Evolutionary conservation across 2,888 invertebrate genomes (phyloP).

Genomic region (Drosophila dives): DNA sequence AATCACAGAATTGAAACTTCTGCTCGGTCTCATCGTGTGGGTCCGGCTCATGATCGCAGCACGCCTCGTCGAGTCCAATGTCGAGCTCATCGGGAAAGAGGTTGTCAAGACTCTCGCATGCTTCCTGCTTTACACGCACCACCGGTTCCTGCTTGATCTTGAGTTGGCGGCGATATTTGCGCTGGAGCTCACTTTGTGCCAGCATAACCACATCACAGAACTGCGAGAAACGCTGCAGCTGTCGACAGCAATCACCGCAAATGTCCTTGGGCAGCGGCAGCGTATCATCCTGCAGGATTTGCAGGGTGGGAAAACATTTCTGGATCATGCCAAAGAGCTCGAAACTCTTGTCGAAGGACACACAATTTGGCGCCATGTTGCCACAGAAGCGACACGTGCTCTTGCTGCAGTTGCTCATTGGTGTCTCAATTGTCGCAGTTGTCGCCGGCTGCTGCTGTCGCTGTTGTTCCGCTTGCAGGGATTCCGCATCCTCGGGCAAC

Average conservation of each 20-base stretch:
- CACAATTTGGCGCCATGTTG: constrained; percentile 65
- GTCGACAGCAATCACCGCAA: constrained; percentile 77
- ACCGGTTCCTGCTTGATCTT: constrained; percentile 85
- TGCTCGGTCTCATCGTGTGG: constrained; percentile 77
- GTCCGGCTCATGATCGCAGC: constrained; percentile 69
- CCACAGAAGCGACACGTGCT: constrained; percentile 83
- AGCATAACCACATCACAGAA: constrained; percentile 83
- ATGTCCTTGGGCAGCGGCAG: constrained; percentile 82
- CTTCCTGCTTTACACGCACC: constrained; percentile 84
- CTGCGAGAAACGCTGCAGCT: constrained; percentile 80
- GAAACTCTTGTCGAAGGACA: constrained; percentile 82
- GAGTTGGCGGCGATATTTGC: constrained; percentile 78
- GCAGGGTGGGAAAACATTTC: constrained; percentile 84
- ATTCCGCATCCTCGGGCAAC: constrained; percentile 12
- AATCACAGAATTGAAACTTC: constrained; percentile 82
- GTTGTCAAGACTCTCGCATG: constrained; percentile 81
- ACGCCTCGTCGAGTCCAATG: constrained; percentile 68
- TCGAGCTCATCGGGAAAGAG: constrained; percentile 78
- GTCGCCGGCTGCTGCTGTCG: constrained; percentile 20
- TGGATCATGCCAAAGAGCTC: constrained; percentile 84
- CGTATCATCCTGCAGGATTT: constrained; percentile 83
- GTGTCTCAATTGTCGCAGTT: background rate
- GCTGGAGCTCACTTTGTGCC: constrained; percentile 81
- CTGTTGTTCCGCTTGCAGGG: constrained; percentile 38
- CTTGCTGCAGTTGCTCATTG: constrained; percentile 35